A percentile compares a stretch with the other conserved stretches of the same genome.
Evolutionary conservation across 2,888 invertebrate species (phyloP).

Genomic region (Halictus quadricinctus): DNA sequence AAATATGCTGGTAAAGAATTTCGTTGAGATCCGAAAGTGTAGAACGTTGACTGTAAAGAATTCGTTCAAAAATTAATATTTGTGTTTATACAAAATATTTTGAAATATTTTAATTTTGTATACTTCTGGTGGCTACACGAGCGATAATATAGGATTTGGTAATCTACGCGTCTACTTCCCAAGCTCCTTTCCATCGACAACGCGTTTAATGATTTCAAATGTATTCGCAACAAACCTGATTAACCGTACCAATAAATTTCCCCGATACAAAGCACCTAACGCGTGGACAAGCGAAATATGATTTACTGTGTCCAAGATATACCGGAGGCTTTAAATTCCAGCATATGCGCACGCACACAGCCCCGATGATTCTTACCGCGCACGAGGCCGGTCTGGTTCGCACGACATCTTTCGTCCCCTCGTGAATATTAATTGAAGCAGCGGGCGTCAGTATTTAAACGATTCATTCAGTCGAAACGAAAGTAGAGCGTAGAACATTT

Average conservation of each 20-base stretch:
- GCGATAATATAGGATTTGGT: not conserved
- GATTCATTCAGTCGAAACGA: not conserved
- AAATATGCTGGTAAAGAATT: not conserved
- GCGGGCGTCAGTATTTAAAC: slow-evolving; percentile 1
- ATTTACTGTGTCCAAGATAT: not conserved
- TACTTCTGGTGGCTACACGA: too few species aligned
- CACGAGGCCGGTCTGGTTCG: not conserved
- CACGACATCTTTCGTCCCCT: not conserved
- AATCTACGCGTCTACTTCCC: not conserved
- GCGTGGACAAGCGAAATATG: not conserved
- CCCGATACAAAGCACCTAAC: not conserved
- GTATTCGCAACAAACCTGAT: not conserved
- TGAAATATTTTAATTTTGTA: too few species aligned
- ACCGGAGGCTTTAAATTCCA: not conserved
- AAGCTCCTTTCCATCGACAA: not conserved
- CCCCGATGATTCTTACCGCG: not conserved
- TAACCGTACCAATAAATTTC: not conserved
- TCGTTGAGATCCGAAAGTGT: not conserved
- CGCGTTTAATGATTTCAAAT: not conserved
- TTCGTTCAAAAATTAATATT: too few species aligned
- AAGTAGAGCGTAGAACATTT: slow-evolving; percentile 19
- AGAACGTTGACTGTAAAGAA: not conserved
- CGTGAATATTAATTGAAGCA: slow-evolving; percentile 1
- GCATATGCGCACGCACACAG: not conserved
- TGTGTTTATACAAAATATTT: too few species aligned